These are phyloP conservation scores for Cydia strobilella DNA, from an alignment of 1,140 invertebrate genomes.

Conservation along the genomic window DNA sequence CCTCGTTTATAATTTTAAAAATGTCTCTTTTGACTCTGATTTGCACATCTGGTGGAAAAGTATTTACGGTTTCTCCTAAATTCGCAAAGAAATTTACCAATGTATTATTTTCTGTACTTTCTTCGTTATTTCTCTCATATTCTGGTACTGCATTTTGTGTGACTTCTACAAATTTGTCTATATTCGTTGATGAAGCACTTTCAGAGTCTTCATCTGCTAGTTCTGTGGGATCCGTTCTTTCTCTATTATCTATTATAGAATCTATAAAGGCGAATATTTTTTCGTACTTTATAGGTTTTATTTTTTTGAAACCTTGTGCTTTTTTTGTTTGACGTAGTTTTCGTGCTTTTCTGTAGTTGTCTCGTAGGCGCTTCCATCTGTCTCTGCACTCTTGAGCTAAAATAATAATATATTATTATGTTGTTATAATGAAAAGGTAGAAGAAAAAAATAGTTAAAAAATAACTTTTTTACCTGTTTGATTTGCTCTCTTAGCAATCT, in stretches of 20 bases:
- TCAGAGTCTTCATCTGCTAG: background rate
- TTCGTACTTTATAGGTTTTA: constrained; percentile 22
- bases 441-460: too few relatives aligned
- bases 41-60: background rate
- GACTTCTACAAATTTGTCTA: background rate
- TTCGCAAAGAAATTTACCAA: constrained; percentile 5
- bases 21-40: constrained; percentile 22
- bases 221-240: background rate
- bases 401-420: background rate
- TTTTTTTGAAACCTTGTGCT: background rate
- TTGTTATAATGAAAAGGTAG: too few relatives aligned
- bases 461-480: background rate
- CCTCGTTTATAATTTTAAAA: constrained; percentile 18
- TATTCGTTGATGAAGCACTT: background rate
- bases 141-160: background rate
- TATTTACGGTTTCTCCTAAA: constrained; percentile 8
- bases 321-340: background rate
- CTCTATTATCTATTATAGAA: background rate
- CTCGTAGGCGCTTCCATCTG: background rate
- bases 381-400: constrained; percentile 10
- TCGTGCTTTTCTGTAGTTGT: constrained; percentile 19
- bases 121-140: background rate
- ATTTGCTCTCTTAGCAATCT: background rate
- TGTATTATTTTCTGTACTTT: background rate
- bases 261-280: constrained; percentile 1